Base-by-base conservation (phyloP, 2,113 vertebrate species). In the Sardina pilchardus region DNA sequence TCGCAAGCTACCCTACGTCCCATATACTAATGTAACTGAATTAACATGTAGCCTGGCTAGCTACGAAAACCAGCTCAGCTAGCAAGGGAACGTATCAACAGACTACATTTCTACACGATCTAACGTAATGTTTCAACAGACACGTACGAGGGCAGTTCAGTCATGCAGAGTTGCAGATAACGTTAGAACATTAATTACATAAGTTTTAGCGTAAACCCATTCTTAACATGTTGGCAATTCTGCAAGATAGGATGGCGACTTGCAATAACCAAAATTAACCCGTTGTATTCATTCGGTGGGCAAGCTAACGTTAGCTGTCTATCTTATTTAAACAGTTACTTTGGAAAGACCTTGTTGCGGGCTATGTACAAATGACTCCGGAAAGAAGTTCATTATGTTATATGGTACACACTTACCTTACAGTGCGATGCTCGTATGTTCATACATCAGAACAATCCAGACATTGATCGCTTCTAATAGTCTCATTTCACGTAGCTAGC, bases 401-500 rank as follows among this genome's bases (percentile, higher is more conserved):
- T 48, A 56, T 81, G 59, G 86, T 81, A 86, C 81, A 82, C 59
- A 90, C 95, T 94, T 86, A 96, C 95, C 95, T 94, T 90, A 94
- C 83, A 92, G 89, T 91, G 90, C 87, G 87, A 91, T 87, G 87
- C 90, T 89, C 80, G 86, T 92, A 92, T 94, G 92, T 87, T 93
- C 93, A 90, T 93, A 92, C 94, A 95, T 95, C 90, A 94, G 90
- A 93, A 93, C 89, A 94, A 93, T 93, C 93, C 90, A 91, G 90
- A 92, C 88, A 93, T 91, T 90, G 91, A 93, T 91, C 47, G 92
- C 91, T 91, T 91, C 89, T 90, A 90, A 90, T 93, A 90, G 92
- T 93, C 91, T 94, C 94, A 95, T 95, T 93, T 94, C 95, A 90
- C 93, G 88, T 91, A 93, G 90, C 92, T 93, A 93, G 93, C 93